Evolutionary conservation across 2,797 vertebrate genomes (phyloP).

Genomic region (Cossypha heuglini): DNA sequence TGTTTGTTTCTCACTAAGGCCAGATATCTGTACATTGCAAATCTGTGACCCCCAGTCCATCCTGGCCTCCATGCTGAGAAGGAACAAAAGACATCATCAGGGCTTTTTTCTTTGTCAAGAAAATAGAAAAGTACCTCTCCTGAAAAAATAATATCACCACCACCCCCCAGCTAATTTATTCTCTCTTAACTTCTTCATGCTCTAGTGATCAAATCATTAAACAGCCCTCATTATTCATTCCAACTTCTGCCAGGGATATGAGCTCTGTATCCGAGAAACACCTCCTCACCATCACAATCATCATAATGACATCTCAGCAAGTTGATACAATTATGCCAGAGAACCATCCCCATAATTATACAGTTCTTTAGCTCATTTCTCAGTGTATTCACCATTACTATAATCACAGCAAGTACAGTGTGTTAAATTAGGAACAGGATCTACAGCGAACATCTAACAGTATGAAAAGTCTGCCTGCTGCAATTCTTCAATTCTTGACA

Average conservation of each 20-base stretch:
- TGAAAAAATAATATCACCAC: not conserved
- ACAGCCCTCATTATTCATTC: conserved; percentile 70
- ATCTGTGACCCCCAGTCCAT: not conserved
- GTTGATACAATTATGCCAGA: conserved; percentile 68
- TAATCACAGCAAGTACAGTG: conserved; percentile 63
- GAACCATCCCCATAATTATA: conserved; percentile 63
- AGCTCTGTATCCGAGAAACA: conserved; percentile 66
- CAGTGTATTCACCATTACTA: conserved; percentile 66
- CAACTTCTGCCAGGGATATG: conserved; percentile 63
- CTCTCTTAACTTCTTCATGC: conserved; percentile 51
- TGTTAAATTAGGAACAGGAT: conserved; percentile 76
- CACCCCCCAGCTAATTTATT: conserved; percentile 8
- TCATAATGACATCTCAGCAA: conserved; percentile 60
- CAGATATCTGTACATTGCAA: not conserved
- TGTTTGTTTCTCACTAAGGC: not conserved
- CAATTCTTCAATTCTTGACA: conserved; percentile 37
- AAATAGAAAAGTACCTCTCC: conserved; percentile 21
- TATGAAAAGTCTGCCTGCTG: conserved; percentile 51
- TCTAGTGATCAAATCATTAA: conserved; percentile 71
- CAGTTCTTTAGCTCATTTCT: conserved; percentile 59
- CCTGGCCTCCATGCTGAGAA: not conserved
- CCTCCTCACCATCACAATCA: conserved; percentile 66
- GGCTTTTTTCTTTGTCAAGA: not conserved
- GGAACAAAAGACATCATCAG: not conserved
- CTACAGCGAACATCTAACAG: conserved; percentile 47